These are phyloP conservation scores for Bovichtus variegatus DNA, from an alignment of 2,797 vertebrate genomes.

Conservation along the genomic window DNA sequence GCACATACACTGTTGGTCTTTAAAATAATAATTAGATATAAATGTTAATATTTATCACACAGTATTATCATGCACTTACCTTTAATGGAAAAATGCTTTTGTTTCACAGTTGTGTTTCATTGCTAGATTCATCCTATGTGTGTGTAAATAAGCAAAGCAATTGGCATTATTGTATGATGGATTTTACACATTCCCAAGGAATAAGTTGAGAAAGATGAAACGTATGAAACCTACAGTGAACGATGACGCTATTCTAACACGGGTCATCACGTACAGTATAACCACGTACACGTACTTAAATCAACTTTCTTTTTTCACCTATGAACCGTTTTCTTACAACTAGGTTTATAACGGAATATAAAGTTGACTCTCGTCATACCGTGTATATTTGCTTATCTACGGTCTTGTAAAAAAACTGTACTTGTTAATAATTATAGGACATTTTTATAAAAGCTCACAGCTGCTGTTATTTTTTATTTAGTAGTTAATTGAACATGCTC, in stretches of 20 bases:
- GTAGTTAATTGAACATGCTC: no score
- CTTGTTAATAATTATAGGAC: no score
- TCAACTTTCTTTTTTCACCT: no score
- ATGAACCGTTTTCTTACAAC: no score
- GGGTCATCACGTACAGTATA: not conserved
- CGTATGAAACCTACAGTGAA: not conserved
- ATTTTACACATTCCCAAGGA: not conserved
- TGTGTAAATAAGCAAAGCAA: not conserved
- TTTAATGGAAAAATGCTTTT: not conserved
- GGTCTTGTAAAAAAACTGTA: no score
- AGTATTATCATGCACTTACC: no score
- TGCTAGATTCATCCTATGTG: not conserved
- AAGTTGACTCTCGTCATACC: no score
- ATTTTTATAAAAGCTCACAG: no score
- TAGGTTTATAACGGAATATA: no score
- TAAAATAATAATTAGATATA: no score
- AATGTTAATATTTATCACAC: slow-evolving; percentile 20
- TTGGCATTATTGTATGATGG: not conserved
- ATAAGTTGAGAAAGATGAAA: not conserved
- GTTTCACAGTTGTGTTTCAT: not conserved
- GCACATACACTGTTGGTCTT: not conserved
- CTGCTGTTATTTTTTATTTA: no score
- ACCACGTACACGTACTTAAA: not conserved
- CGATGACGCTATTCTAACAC: not conserved
- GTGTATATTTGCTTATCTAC: no score